Evolutionary conservation across 2,797 vertebrate genomes (phyloP), one percentile per base, ranked within the genome.

Genomic region (Chiloscyllium punctatum): DNA sequence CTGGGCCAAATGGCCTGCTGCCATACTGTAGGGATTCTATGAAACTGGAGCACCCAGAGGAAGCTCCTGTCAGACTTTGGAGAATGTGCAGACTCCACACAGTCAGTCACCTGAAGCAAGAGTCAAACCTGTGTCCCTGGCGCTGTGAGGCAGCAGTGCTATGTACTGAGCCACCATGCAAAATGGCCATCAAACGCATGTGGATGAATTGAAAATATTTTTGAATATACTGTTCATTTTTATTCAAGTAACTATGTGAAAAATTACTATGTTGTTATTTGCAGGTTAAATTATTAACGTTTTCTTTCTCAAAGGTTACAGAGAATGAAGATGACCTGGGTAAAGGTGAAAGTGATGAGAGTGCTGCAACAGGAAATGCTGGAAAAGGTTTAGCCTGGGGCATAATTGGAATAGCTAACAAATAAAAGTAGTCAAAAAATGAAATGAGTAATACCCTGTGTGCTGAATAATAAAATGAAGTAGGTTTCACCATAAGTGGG

Each of bases 301-400:
- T 95, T 18, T 74, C 48, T 95, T 95, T 53, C 4, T 53, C 37
- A 71, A 94, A 95, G 94, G 94, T 95, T 51, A 95, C 94, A 74
- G 94, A 95, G 69, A 95, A 95, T 53, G 94, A 95, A 95, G 94
- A 95, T 95, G 94, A 95, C 33, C 71, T 95, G 71, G 94, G 94
- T 77, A 95, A 95, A 95, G 94, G 71, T 77, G 94, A 9, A 95
- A 53, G 95, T 77, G 94, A 95, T 15, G 69, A 57, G 5, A 95
- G 94, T 21, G 0, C 33, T 77, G 27, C 7, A 7, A 33, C 37
- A 95, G 94, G 94, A 95, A 95, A 95, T 95, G 94, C 71, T 95
- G 94, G 94, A 77, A 95, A 95, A 77, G 94, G 94, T 95, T 53
- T 95, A 95, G 94, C 94, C 3, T 95, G 94, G 94, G 94, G 94